A percentile compares a stretch with the other conserved stretches of the same genome.
phyloP scores from a whole-genome alignment of 2,888 invertebrate species.

The Amiota communis region DNA sequence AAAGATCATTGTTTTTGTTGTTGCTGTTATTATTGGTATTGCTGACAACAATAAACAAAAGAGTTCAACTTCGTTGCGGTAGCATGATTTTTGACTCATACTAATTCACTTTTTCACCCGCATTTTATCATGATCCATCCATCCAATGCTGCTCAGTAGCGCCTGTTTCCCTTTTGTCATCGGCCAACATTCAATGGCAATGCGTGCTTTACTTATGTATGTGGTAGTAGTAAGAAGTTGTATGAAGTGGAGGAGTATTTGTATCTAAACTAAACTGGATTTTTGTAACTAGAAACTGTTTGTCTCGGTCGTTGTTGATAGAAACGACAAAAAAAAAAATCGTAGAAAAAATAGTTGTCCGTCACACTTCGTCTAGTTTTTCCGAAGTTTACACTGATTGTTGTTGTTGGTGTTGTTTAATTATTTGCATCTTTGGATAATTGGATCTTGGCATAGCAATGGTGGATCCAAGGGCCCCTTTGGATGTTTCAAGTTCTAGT shows the following conservation, averaged over 20 bases:
- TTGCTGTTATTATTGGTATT: slow-evolving; percentile 38
- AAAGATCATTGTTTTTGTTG: slow-evolving; percentile 29
- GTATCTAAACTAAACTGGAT: slow-evolving; percentile 31
- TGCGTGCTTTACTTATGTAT: not conserved
- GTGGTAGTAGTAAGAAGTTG: not conserved
- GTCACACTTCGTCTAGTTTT: slow-evolving; percentile 59
- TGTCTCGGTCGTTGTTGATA: not conserved
- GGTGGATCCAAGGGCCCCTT: too few relatives aligned
- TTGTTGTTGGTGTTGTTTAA: slow-evolving; percentile 44
- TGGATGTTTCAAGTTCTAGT: not conserved
- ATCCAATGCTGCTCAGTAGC: too few relatives aligned
- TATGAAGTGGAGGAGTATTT: too few relatives aligned
- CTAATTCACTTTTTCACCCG: slow-evolving; percentile 19
- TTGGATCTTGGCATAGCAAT: slow-evolving; percentile 14
- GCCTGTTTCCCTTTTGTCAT: too few relatives aligned
- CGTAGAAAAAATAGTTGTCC: slow-evolving; percentile 40
- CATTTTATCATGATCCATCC: too few relatives aligned
- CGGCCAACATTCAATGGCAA: not conserved
- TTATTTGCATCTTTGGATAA: slow-evolving; percentile 47
- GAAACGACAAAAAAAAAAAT: slow-evolving; percentile 32
- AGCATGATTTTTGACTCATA: slow-evolving; percentile 63
- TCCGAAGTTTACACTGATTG: slow-evolving; percentile 34
- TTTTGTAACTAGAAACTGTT: slow-evolving; percentile 20
- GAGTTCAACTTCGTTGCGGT: slow-evolving; percentile 54
- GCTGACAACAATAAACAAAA: slow-evolving; percentile 44